Conservation (phyloP, 2,113 vertebrate genomes). For the Desmodus rotundus region DNA sequence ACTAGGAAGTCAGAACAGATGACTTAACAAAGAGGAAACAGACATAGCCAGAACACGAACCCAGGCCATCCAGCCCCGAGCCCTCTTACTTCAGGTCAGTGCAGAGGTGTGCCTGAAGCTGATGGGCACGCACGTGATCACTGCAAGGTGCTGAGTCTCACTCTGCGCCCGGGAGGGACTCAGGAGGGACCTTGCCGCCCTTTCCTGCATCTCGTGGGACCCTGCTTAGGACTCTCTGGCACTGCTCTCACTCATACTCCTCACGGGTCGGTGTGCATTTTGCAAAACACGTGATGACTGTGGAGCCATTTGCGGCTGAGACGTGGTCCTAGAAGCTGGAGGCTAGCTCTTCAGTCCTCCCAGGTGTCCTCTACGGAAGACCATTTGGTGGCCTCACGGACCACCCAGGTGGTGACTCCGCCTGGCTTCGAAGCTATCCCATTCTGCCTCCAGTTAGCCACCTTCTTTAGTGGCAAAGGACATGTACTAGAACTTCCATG, state of each 20-base stretch:
- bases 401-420: background rate
- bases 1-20: background rate
- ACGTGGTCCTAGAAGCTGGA: background rate
- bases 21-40: background rate
- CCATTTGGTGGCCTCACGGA: background rate
- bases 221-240: background rate
- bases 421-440: background rate
- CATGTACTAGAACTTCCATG: background rate
- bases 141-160: rapidly evolving
- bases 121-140: background rate
- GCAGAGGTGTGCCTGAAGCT: background rate
- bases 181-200: background rate
- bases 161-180: background rate
- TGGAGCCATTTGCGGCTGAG: background rate
- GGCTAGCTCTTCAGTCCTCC: background rate
- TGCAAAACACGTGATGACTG: background rate
- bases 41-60: background rate
- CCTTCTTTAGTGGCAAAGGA: background rate
- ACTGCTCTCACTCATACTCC: background rate
- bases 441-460: background rate
- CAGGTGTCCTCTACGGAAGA: background rate
- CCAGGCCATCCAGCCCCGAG: too few relatives aligned
- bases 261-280: background rate
- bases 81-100: background rate
- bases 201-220: background rate